These are phyloP conservation scores for Perccottus glenii DNA, from an alignment of 2,113 vertebrate genomes.

Conservation along the genomic window DNA sequence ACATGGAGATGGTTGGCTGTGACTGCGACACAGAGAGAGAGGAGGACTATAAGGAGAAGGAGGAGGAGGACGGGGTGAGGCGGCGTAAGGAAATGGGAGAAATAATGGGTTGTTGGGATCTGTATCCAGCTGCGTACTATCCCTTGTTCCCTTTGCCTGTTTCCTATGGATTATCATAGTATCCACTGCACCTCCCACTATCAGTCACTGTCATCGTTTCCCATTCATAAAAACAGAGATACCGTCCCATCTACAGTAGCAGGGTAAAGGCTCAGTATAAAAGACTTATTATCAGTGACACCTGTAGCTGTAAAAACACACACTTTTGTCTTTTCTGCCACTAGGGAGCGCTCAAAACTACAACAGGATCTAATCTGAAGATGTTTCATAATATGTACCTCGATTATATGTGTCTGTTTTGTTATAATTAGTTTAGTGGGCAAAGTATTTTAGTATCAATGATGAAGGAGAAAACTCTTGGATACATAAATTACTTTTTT, in stretches of 20 bases:
- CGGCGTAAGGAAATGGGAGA: constrained; percentile 64
- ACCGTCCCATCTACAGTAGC: background rate
- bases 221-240: constrained; percentile 71
- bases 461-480: too few species aligned
- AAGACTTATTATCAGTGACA: constrained; percentile 3
- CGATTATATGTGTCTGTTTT: too few species aligned
- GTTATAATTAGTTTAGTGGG: too few species aligned
- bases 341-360: background rate
- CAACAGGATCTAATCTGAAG: background rate
- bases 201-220: constrained; percentile 48
- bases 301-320: constrained; percentile 1
- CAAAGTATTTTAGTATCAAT: too few species aligned
- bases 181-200: constrained; percentile 27
- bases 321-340: background rate
- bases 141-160: background rate
- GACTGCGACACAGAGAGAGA: constrained; percentile 74
- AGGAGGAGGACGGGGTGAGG: constrained; percentile 63
- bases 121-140: background rate
- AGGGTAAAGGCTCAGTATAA: too few species aligned
- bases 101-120: background rate
- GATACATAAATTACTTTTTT: too few species aligned
- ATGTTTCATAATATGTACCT: too few species aligned
- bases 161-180: constrained; percentile 27
- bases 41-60: constrained; percentile 48
- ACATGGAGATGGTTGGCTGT: constrained; percentile 73